Percentiles rank a stretch among this genome's conserved stretches.
phyloP scores from a whole-genome alignment of 2,888 invertebrate genomes.

The Synergus itoensis region DNA sequence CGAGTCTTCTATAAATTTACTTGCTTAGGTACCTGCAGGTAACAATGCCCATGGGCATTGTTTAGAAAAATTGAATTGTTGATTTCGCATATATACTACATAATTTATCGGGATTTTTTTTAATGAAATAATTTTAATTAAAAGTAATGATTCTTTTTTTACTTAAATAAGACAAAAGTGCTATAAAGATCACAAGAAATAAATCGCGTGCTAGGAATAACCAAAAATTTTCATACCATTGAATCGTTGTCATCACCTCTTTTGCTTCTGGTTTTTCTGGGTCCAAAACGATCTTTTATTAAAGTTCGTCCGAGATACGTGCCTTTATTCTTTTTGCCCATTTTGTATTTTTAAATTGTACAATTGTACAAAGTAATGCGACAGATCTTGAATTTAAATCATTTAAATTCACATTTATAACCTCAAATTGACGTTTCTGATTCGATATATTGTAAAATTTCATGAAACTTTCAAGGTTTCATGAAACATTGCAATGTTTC shows the following conservation, averaged over 20 bases:
- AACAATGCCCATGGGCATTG: too few relatives aligned
- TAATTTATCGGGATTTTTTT: too few relatives aligned
- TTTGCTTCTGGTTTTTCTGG: slow-evolving; percentile 80
- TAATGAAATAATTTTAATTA: too few relatives aligned
- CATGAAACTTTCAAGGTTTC: too few relatives aligned
- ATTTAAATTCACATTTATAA: slow-evolving; percentile 5
- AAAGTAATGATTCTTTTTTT: slow-evolving; percentile 55
- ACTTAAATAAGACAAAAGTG: slow-evolving; percentile 37
- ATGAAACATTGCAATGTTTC: too few relatives aligned
- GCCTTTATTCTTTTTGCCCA: slow-evolving; percentile 87
- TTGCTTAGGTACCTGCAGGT: too few relatives aligned
- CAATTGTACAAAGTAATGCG: background rate
- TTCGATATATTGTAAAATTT: background rate
- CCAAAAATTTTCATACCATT: slow-evolving; percentile 41
- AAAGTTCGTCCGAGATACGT: slow-evolving; percentile 83
- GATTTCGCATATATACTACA: too few relatives aligned
- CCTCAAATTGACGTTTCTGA: background rate
- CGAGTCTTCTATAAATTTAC: too few relatives aligned
- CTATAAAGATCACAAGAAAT: slow-evolving; percentile 40
- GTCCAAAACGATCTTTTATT: slow-evolving; percentile 87
- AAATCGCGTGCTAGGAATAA: slow-evolving; percentile 28
- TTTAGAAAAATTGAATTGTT: too few relatives aligned
- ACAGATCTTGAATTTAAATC: background rate
- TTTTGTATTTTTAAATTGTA: slow-evolving; percentile 67
- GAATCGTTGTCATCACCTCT: slow-evolving; percentile 80